A percentile compares a stretch with the other conserved stretches of the same genome.
These are phyloP conservation scores for Volucella inanis DNA, from an alignment of 2,888 invertebrate species.

Conservation along the genomic window DNA sequence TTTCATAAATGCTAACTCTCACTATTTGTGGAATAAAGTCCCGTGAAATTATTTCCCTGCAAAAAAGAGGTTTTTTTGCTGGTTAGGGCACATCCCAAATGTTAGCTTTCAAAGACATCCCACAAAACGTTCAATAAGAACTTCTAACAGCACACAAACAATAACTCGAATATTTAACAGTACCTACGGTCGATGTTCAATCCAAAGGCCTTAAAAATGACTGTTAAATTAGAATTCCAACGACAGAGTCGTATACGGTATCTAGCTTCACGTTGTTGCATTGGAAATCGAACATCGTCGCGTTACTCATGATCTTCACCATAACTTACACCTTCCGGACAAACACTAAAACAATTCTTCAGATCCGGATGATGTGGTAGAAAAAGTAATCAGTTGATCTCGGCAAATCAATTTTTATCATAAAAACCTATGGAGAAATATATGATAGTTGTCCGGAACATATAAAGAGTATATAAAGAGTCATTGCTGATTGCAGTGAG, in stretches of 20 bases:
- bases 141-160: slow-evolving; percentile 84
- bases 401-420: slow-evolving; percentile 78
- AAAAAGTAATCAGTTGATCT: slow-evolving; percentile 69
- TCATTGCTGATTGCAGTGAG: slow-evolving; percentile 96
- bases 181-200: slow-evolving; percentile 99
- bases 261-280: slow-evolving; percentile 89
- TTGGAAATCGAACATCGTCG: slow-evolving; percentile 75
- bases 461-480: slow-evolving; percentile 94
- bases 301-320: slow-evolving; percentile 79
- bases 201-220: slow-evolving; percentile 96
- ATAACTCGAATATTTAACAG: slow-evolving; percentile 94
- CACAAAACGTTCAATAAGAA: slow-evolving; percentile 83
- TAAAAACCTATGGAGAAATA: slow-evolving; percentile 80
- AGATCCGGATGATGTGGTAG: slow-evolving; percentile 52
- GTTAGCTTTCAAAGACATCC: slow-evolving; percentile 91
- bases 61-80: slow-evolving; percentile 92
- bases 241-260: slow-evolving; percentile 94
- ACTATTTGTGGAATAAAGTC: too few relatives aligned
- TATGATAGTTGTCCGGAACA: slow-evolving; percentile 80
- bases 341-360: slow-evolving; percentile 34
- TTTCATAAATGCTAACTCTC: too few relatives aligned
- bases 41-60: too few relatives aligned
- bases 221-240: slow-evolving; percentile 97
- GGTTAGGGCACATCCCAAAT: slow-evolving; percentile 97
- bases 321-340: slow-evolving; percentile 67